These are phyloP conservation scores for Dexiosoma caninum DNA, from an alignment of 2,888 invertebrate genomes.

Conservation along the genomic window DNA sequence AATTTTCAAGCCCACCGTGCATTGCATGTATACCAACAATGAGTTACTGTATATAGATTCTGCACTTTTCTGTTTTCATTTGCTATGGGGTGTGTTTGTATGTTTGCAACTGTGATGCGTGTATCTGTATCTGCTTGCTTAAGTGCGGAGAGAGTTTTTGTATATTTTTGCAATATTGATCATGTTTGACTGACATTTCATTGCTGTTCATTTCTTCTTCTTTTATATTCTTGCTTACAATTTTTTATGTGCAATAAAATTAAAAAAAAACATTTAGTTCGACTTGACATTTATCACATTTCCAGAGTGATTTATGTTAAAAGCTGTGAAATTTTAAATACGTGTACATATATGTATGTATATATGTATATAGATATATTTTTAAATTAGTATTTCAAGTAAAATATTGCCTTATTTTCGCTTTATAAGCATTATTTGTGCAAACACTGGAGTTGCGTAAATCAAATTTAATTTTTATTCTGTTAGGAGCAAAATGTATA, in stretches of 20 bases:
- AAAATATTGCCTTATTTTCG: neutral
- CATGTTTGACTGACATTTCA: conserved; percentile 56
- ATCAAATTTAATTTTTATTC: conserved; percentile 12
- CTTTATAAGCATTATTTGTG: neutral
- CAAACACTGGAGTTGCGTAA: conserved; percentile 5
- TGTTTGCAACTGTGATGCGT: neutral
- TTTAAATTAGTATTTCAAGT: neutral
- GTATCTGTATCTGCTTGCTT: neutral
- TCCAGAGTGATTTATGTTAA: conserved; percentile 46
- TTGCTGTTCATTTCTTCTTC: conserved; percentile 41
- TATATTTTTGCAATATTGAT: conserved; percentile 54
- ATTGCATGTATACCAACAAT: neutral
- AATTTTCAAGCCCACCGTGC: neutral
- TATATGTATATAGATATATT: neutral
- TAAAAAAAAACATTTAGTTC: conserved; percentile 35
- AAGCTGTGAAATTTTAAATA: conserved; percentile 26
- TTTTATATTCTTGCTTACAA: neutral
- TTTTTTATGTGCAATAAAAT: neutral
- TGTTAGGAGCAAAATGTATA: neutral
- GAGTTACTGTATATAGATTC: neutral
- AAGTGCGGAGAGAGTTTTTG: neutral
- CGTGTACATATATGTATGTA: too few species aligned
- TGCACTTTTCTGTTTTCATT: conserved; percentile 37
- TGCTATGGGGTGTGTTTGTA: neutral
- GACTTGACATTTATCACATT: conserved; percentile 58